These are phyloP conservation scores for Pristionchus mayeri DNA, from an alignment of 2,888 invertebrate species.

Conservation along the genomic window DNA sequence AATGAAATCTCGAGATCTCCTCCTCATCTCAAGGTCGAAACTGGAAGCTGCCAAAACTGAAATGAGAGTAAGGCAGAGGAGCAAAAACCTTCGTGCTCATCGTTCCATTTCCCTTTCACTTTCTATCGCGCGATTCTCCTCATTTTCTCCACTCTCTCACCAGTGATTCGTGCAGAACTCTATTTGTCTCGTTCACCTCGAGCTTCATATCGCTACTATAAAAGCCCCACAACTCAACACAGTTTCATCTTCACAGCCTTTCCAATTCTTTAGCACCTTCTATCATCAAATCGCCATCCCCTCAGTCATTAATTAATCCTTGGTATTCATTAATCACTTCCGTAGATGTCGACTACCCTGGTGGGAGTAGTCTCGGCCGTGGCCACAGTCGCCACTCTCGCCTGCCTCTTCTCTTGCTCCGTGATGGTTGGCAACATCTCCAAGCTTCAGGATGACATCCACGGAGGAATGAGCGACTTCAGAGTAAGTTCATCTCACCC, in stretches of 20 bases:
- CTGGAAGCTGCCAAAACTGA: neutral
- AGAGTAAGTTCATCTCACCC: constrained; percentile 54
- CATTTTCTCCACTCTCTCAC: neutral
- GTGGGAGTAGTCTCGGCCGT: constrained; percentile 61
- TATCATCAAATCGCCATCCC: too few species aligned
- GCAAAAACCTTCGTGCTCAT: neutral
- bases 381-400: constrained; percentile 57
- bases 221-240: neutral
- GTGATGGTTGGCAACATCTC: constrained; percentile 59
- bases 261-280: too few species aligned
- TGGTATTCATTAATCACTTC: too few species aligned
- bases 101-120: neutral
- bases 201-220: too few species aligned
- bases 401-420: constrained; percentile 57
- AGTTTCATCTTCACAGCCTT: neutral
- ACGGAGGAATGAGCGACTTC: constrained; percentile 63
- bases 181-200: too few species aligned
- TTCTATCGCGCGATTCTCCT: neutral
- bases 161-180: neutral
- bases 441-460: constrained; percentile 59
- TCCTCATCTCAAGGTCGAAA: neutral
- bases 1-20: neutral
- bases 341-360: constrained; percentile 42
- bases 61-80: neutral
- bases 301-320: too few species aligned